Conservation (phyloP, 2,797 vertebrate species). For the Myotis myotis region DNA sequence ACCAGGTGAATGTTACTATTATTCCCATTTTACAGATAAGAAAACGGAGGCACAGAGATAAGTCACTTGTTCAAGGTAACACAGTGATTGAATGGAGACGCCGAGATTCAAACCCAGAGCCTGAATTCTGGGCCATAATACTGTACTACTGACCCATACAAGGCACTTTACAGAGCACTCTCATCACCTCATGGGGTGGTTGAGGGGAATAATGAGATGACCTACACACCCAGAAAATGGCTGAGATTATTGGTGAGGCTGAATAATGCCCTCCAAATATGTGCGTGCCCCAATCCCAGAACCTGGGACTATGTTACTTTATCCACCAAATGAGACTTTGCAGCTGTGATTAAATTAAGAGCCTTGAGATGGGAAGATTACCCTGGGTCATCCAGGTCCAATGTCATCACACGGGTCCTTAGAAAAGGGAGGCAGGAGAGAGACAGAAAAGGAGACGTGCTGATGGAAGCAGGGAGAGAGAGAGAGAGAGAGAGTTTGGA, state of each 20-base stretch:
- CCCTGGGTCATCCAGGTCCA: not conserved
- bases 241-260: not conserved
- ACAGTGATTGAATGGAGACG: not conserved
- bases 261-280: not conserved
- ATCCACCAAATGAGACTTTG: not conserved
- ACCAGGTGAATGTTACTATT: not conserved
- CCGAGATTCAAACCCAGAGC: slow-evolving; percentile 13
- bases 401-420: not conserved
- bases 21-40: not conserved
- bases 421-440: not conserved
- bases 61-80: not conserved
- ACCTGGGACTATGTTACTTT: not conserved
- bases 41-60: not conserved
- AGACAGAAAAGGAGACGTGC: not conserved
- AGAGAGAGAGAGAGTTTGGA: not conserved
- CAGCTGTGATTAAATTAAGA: not conserved
- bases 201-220: not conserved
- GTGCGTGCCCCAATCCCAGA: not conserved
- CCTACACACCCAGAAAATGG: not conserved
- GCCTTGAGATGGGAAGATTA: not conserved
- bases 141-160: not conserved
- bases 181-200: not conserved
- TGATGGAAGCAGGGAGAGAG: not conserved
- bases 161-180: not conserved
- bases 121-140: not conserved